Percentiles rank a stretch among this genome's conserved stretches.
phyloP scores from a whole-genome alignment of 2,797 vertebrate species.

The Cercopithecus neglectus region DNA sequence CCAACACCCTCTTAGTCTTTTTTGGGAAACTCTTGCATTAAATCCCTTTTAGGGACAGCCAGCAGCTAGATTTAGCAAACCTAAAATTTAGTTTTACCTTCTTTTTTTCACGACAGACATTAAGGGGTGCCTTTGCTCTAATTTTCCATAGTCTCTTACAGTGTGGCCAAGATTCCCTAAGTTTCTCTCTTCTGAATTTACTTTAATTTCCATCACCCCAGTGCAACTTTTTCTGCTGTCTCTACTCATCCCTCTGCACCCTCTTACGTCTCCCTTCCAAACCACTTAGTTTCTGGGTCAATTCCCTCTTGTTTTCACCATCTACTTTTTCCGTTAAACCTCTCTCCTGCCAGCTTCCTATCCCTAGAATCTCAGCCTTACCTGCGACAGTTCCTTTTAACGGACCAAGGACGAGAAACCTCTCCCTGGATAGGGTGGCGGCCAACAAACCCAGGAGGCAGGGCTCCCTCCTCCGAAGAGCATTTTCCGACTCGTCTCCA shows the following conservation, averaged over 20 bases:
- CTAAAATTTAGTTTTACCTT: not conserved
- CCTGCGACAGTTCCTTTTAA: not conserved
- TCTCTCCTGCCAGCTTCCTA: not conserved
- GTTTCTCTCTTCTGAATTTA: not conserved
- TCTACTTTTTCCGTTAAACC: not conserved
- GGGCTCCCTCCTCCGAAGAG: not conserved
- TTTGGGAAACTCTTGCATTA: not conserved
- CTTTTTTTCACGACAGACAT: not conserved
- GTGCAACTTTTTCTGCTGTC: not conserved
- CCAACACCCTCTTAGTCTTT: not conserved
- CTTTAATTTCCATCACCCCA: not conserved
- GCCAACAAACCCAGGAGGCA: not conserved
- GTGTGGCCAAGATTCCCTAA: not conserved
- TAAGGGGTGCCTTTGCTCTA: not conserved
- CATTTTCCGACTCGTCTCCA: not conserved
- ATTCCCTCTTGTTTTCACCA: not conserved
- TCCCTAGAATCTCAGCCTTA: not conserved
- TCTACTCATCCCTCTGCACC: not conserved
- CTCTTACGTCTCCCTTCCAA: not conserved
- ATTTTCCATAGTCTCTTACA: not conserved
- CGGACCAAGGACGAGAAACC: not conserved
- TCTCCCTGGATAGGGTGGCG: not conserved
- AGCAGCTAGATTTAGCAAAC: not conserved
- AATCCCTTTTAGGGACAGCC: not conserved
- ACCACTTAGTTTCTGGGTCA: not conserved